Evolutionary conservation across 2,888 invertebrate species (phyloP).

Genomic region (Rhorus exstirpatorius): DNA sequence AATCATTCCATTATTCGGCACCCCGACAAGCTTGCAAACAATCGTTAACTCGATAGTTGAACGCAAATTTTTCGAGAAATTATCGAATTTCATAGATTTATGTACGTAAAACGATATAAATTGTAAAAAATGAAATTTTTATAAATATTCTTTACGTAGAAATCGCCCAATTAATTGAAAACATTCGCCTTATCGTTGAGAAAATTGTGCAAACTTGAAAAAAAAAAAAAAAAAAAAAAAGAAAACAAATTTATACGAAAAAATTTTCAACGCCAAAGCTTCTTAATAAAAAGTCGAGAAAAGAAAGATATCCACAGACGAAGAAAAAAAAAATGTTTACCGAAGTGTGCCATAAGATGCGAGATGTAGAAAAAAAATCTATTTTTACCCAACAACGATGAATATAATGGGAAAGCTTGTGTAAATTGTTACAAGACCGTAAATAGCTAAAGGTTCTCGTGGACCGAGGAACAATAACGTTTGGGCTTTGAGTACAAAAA

Average conservation of each 20-base stretch:
- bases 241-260: too few species aligned
- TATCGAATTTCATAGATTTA: too few species aligned
- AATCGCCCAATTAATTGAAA: background rate
- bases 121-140: too few species aligned
- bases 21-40: background rate
- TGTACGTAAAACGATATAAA: too few species aligned
- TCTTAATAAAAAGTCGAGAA: background rate
- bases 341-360: constrained; percentile 43
- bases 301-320: too few species aligned
- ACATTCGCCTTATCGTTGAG: background rate
- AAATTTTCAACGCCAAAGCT: too few species aligned
- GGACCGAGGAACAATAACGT: constrained; percentile 19
- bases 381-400: background rate
- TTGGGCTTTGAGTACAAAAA: background rate
- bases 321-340: too few species aligned
- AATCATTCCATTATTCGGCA: constrained; percentile 74
- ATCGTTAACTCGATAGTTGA: background rate
- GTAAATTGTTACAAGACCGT: constrained; percentile 13
- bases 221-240: too few species aligned
- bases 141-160: too few species aligned
- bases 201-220: constrained; percentile 34
- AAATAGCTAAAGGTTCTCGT: background rate
- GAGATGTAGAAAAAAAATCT: background rate
- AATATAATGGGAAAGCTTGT: background rate
- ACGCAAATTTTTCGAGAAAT: too few species aligned